A percentile compares a stretch with the other conserved stretches of the same genome.
Conservation (phyloP, 2,113 vertebrate species). For the Melospiza melodia region DNA sequence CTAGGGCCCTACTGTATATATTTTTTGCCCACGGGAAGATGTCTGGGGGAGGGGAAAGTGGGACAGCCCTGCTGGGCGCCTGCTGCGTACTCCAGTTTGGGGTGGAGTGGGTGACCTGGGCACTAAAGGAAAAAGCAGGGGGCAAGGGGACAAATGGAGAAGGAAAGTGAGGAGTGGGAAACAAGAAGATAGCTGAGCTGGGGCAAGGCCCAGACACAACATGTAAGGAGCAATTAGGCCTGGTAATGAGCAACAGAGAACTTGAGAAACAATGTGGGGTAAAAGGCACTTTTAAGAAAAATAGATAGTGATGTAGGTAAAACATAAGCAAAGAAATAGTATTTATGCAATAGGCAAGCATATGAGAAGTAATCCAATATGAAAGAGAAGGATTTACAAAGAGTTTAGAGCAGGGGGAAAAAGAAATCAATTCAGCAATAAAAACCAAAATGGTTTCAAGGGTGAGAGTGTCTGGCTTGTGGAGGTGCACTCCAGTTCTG, state of each 20-base stretch:
- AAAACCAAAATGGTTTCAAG: background rate
- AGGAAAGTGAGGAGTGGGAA: background rate
- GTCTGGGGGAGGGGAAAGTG: background rate
- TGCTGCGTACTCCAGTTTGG: fast-evolving
- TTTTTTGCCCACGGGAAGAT: background rate
- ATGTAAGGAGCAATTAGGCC: background rate
- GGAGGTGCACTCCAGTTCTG: background rate
- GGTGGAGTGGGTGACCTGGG: background rate
- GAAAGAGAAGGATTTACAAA: background rate
- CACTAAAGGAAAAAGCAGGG: background rate
- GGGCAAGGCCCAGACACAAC: background rate
- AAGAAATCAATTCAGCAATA: background rate
- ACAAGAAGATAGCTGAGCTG: background rate
- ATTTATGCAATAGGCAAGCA: background rate
- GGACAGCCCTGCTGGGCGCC: background rate
- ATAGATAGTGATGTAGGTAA: background rate
- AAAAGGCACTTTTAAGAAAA: background rate
- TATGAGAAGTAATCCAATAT: background rate
- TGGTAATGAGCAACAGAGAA: background rate
- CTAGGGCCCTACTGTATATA: background rate
- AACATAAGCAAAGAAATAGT: background rate
- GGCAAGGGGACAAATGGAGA: background rate
- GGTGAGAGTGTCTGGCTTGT: background rate
- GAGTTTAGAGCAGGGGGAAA: background rate
- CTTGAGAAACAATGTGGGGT: background rate